phyloP scores from a whole-genome alignment of 2,888 invertebrate genomes.

The Arrhopalites spinosus region DNA sequence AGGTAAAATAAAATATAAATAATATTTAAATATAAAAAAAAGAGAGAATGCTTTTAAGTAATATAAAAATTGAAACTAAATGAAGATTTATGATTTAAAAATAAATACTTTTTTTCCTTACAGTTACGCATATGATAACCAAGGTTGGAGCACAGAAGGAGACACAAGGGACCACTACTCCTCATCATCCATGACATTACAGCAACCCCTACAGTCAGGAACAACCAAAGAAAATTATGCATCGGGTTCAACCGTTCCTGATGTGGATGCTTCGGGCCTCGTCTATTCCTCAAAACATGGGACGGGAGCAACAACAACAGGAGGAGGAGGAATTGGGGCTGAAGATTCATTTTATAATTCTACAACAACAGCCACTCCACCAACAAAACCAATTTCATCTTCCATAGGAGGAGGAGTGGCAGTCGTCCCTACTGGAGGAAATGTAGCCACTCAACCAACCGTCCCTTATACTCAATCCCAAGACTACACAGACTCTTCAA shows the following conservation, averaged over 20 bases:
- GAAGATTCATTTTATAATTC: no score
- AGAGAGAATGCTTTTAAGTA: neutral
- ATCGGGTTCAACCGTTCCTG: neutral
- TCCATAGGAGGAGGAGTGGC: neutral
- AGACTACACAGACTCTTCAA: neutral
- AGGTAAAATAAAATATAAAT: constrained; percentile 40
- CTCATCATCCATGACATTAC: constrained; percentile 24
- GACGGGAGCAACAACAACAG: constrained; percentile 4
- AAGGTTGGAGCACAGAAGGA: constrained; percentile 33
- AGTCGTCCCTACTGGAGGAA: neutral
- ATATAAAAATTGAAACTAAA: neutral
- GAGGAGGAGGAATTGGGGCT: no score
- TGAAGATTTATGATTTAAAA: neutral
- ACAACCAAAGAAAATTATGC: neutral
- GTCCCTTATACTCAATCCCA: constrained; percentile 29
- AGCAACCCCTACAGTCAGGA: constrained; percentile 3
- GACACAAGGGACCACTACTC: constrained; percentile 36
- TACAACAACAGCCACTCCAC: neutral
- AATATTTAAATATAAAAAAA: neutral
- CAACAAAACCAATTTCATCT: neutral
- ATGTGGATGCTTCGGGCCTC: no score
- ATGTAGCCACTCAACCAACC: neutral
- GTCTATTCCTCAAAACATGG: no score
- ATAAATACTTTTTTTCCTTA: neutral
- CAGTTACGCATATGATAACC: constrained; percentile 29